These are phyloP conservation scores for Xylophagus ater DNA, from an alignment of 2,888 invertebrate genomes.

Conservation along the genomic window DNA sequence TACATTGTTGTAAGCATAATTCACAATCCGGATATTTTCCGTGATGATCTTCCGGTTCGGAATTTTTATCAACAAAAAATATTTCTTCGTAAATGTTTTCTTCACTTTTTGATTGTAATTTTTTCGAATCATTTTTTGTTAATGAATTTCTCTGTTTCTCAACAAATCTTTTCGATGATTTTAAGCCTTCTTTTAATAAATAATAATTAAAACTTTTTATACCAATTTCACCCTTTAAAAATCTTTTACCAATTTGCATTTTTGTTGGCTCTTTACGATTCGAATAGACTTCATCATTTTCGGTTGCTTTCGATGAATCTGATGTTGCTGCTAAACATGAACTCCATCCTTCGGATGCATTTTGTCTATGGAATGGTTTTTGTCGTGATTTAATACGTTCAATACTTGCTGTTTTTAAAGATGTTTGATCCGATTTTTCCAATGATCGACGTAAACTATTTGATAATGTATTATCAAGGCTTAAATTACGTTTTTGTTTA, in stretches of 20 bases:
- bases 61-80: conserved; percentile 32
- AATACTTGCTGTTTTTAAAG: conserved; percentile 16
- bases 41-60: conserved; percentile 23
- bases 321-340: conserved; percentile 16
- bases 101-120: conserved; percentile 32
- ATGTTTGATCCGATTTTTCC: conserved; percentile 16
- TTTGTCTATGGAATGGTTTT: conserved; percentile 19
- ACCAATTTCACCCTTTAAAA: conserved; percentile 38
- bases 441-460: conserved; percentile 15
- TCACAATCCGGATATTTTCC: conserved; percentile 34
- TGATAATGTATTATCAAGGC: conserved; percentile 27
- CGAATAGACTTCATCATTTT: conserved; percentile 20
- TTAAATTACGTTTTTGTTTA: conserved; percentile 34
- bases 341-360: conserved; percentile 19
- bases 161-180: conserved; percentile 34
- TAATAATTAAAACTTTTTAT: conserved; percentile 41
- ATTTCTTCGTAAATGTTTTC: conserved; percentile 40
- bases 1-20: conserved; percentile 36
- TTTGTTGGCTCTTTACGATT: conserved; percentile 23
- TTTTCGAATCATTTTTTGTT: conserved; percentile 19
- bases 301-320: conserved; percentile 18
- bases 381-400: conserved; percentile 12
- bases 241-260: conserved; percentile 36
- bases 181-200: conserved; percentile 37
- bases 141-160: conserved; percentile 28